Evolutionary conservation across 2,113 vertebrate species (phyloP).

Genomic region (Dipodomys merriami): DNA sequence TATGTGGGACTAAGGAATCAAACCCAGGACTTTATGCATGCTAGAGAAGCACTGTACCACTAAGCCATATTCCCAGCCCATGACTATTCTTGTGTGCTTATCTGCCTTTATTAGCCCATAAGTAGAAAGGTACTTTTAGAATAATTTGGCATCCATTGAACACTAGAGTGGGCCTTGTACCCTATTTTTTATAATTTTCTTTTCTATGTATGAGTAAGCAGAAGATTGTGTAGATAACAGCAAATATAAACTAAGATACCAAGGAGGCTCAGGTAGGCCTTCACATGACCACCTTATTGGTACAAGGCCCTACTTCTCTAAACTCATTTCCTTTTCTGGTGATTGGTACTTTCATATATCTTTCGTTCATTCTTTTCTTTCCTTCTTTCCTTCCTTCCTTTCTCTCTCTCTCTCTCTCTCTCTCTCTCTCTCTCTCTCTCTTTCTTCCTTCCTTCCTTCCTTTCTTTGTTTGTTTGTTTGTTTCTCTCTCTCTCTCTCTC

Average conservation of each 20-base stretch:
- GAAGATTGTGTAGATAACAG: background rate
- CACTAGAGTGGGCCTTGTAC: background rate
- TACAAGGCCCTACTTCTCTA: background rate
- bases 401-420: no score
- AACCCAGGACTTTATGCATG: no score
- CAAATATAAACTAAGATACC: background rate
- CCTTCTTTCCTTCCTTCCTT: no score
- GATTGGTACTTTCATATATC: background rate
- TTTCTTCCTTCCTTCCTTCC: no score
- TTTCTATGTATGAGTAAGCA: background rate
- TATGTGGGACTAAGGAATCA: no score
- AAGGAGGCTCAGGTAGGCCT: background rate
- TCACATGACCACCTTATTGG: background rate
- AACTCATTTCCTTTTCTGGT: conserved; percentile 21
- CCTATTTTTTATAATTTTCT: background rate
- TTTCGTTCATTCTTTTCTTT: no score
- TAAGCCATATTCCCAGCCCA: no score
- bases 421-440: no score
- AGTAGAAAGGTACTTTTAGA: background rate
- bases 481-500: no score
- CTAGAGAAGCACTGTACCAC: no score
- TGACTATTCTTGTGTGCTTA: conserved; percentile 32
- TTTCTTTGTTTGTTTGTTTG: no score
- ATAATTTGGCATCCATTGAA: conserved; percentile 6
- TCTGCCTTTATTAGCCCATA: background rate